Base-by-base conservation (phyloP, 1,140 invertebrate genomes). In the Drosophila bifasciata region DNA sequence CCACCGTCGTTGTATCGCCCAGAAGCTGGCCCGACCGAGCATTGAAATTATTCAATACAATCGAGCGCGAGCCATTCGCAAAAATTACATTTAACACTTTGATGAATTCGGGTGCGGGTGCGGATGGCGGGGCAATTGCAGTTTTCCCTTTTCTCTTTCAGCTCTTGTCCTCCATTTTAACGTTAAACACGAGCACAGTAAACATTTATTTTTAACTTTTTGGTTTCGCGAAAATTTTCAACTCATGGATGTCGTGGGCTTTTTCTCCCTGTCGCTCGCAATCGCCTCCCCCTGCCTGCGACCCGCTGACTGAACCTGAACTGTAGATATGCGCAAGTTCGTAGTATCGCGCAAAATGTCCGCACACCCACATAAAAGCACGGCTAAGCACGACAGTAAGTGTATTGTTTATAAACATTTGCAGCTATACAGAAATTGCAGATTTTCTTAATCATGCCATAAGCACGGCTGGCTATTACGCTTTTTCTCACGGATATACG, bases 121-220 rank as follows among this genome's bases (percentile, higher is more conserved):
- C 9, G 17, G 48, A 16, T 17, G 62, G 28, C 44, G 58, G 57
- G 50, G 53, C 76, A 68, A 76, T 69, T 76, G 57, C 51, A 52
- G 51, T 76, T 69, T 76, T 39, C 53, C 62, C 55, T 53, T 48
- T 70, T 48, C 45, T 45, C 72, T 57, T 44, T 67, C 39, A 45
- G 56, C 49, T 52, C 44, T 60, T 52, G 59, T 71, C 52, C 43
- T 19, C 36, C 52, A 55, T 55, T 44, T 55, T 44, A 43, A 44
- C 23, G 21, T 55, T 55, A 55, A 55, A 23, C 43, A 56, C 64
- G 61, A 72, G 71, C 76, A 79, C 78, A 78, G 71, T 84, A 84
- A 84, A 72, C 83, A 88, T 81, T 88, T 88, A 88, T 88, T 88
- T 88, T 83, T 88, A 88, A 79, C 78, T 88, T 88, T 88, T 79